Percentiles rank a stretch among this genome's conserved stretches.
Conservation (phyloP, 1,140 invertebrate genomes). For the Nymphalis io region DNA sequence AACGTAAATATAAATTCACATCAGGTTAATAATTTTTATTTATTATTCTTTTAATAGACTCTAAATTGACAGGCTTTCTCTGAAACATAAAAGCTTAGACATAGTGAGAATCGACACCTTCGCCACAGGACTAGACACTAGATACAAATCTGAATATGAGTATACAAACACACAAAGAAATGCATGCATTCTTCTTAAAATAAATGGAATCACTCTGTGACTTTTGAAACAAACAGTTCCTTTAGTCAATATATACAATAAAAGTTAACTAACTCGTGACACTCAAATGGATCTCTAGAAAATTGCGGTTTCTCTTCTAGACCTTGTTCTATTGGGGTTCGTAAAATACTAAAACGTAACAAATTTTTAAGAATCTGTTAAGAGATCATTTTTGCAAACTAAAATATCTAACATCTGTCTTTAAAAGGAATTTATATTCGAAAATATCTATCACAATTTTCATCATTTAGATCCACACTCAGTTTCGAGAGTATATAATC, state of each 20-base stretch:
- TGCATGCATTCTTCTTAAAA: slow-evolving; percentile 79
- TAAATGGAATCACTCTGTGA: slow-evolving; percentile 80
- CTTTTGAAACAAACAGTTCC: slow-evolving; percentile 56
- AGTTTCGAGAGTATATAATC: slow-evolving; percentile 30
- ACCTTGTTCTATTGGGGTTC: slow-evolving; percentile 18
- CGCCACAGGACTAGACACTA: slow-evolving; percentile 76
- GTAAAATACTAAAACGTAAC: neutral
- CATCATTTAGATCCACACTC: slow-evolving; percentile 42
- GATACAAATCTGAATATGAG: slow-evolving; percentile 72
- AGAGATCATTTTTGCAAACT: slow-evolving; percentile 36
- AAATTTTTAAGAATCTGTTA: slow-evolving; percentile 21
- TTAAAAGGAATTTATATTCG: slow-evolving; percentile 24
- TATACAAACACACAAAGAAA: slow-evolving; percentile 78
- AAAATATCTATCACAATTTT: slow-evolving; percentile 51
- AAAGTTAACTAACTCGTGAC: slow-evolving; percentile 44
- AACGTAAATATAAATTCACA: slow-evolving; percentile 23
- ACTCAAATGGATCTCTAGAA: slow-evolving; percentile 41
- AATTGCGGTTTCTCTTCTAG: slow-evolving; percentile 32
- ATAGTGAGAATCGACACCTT: slow-evolving; percentile 73
- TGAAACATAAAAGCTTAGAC: slow-evolving; percentile 62
- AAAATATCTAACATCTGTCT: slow-evolving; percentile 19
- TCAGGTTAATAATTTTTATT: slow-evolving; percentile 20
- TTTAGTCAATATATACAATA: slow-evolving; percentile 69
- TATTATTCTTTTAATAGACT: slow-evolving; percentile 38
- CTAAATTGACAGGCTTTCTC: slow-evolving; percentile 57